A percentile compares a stretch with the other conserved stretches of the same genome.
Conservation (phyloP, 2,797 vertebrate genomes). For the Chromobotia macracanthus region DNA sequence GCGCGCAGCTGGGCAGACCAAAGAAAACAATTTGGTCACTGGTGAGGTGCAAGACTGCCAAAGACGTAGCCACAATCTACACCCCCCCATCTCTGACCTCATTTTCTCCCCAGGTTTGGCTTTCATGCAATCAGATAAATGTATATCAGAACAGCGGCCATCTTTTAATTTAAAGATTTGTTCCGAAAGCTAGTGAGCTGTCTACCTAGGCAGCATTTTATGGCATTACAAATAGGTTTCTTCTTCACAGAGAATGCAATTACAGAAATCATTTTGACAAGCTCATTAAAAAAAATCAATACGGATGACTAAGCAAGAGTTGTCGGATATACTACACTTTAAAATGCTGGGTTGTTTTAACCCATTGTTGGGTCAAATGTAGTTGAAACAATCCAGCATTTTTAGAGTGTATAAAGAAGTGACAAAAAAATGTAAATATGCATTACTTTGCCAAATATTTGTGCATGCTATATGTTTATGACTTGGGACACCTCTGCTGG, state of each 20-base stretch:
- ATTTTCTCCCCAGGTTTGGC: constrained; percentile 36
- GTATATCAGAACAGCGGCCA: not conserved
- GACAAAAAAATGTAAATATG: not conserved
- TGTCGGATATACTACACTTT: not conserved
- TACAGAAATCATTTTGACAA: not conserved
- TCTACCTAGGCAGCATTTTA: not conserved
- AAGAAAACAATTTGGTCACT: constrained; percentile 58
- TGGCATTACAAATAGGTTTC: not conserved
- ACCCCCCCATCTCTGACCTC: constrained; percentile 42
- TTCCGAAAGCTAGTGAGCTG: constrained; percentile 7
- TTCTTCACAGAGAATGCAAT: not conserved
- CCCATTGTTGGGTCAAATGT: too few relatives aligned
- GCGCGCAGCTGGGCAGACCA: constrained; percentile 50
- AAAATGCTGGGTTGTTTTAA: too few relatives aligned
- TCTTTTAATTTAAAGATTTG: constrained; percentile 1
- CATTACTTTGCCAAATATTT: not conserved
- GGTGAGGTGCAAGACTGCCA: constrained; percentile 43
- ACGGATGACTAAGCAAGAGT: not conserved
- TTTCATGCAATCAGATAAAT: constrained; percentile 31
- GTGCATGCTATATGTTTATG: not conserved
- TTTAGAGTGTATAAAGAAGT: not conserved
- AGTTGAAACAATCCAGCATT: too few relatives aligned
- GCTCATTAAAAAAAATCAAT: not conserved
- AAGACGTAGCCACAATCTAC: constrained; percentile 45
- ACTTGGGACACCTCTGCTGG: not conserved